A percentile compares a stretch with the other conserved stretches of the same genome.
Evolutionary conservation across 1,140 invertebrate genomes (phyloP).

Genomic region (Propsilocerus akamusi): DNA sequence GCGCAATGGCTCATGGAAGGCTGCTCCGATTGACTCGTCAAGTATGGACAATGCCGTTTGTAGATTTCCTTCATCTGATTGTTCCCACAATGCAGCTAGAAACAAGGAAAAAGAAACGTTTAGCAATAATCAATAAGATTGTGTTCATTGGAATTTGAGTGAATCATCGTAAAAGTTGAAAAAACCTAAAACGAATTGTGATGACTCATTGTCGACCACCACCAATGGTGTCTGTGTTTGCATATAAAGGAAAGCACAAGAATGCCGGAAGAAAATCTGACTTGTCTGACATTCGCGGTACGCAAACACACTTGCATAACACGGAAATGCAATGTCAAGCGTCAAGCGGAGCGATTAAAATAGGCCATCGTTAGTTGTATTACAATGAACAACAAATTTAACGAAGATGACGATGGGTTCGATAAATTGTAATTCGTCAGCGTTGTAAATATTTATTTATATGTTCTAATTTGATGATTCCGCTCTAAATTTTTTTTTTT

Average conservation of each 20-base stretch:
- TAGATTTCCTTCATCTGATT: conserved; percentile 1
- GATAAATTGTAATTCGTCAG: no score
- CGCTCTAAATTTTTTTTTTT: no score
- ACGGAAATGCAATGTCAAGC: not conserved
- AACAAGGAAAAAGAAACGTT: not conserved
- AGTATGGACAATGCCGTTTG: not conserved
- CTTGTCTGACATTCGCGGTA: not conserved
- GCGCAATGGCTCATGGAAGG: not conserved
- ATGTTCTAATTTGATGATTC: no score
- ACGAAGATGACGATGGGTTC: not conserved
- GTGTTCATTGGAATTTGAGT: not conserved
- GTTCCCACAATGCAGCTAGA: conserved; percentile 1
- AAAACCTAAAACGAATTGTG: no score
- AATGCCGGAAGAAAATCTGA: not conserved
- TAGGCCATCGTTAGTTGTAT: not conserved
- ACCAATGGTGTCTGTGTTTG: no score
- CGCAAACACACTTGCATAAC: not conserved
- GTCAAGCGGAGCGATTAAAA: not conserved
- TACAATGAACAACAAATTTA: not conserved
- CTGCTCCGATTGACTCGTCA: not conserved
- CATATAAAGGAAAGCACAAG: not conserved
- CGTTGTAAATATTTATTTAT: no score
- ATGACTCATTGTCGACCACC: no score
- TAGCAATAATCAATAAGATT: not conserved
- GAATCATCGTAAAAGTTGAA: no score